Evolutionary conservation across 2,797 vertebrate genomes (phyloP).

Genomic region (Gallinago solitaria): DNA sequence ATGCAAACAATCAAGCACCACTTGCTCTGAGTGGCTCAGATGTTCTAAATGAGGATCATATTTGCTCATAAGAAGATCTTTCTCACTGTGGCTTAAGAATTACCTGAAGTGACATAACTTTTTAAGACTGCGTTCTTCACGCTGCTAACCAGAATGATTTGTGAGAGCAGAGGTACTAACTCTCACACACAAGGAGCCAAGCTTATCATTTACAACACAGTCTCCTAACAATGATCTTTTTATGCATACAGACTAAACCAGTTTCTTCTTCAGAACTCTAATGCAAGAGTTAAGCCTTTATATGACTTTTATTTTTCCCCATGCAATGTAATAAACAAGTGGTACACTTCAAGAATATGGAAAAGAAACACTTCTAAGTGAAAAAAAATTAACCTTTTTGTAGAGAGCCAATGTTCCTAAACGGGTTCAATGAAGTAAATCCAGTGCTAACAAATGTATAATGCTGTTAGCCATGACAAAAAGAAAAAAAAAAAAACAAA

Average conservation of each 20-base stretch:
- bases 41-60: neutral
- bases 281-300: neutral
- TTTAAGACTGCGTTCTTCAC: neutral
- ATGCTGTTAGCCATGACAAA: neutral
- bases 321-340: neutral
- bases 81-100: neutral
- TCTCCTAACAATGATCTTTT: neutral
- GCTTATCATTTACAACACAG: neutral
- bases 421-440: neutral
- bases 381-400: neutral
- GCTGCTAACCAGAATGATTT: neutral
- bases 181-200: neutral
- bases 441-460: neutral
- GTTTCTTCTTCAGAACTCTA: neutral
- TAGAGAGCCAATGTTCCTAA: neutral
- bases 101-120: neutral
- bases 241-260: neutral
- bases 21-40: neutral
- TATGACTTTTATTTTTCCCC: neutral
- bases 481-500: neutral
- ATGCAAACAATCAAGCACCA: neutral
- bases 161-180: conserved; percentile 8
- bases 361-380: neutral
- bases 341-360: neutral
- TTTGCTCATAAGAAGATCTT: neutral